Percentiles rank a stretch among this genome's conserved stretches.
Evolutionary conservation across 2,113 vertebrate species (phyloP).

Genomic region (Mixornis gularis): DNA sequence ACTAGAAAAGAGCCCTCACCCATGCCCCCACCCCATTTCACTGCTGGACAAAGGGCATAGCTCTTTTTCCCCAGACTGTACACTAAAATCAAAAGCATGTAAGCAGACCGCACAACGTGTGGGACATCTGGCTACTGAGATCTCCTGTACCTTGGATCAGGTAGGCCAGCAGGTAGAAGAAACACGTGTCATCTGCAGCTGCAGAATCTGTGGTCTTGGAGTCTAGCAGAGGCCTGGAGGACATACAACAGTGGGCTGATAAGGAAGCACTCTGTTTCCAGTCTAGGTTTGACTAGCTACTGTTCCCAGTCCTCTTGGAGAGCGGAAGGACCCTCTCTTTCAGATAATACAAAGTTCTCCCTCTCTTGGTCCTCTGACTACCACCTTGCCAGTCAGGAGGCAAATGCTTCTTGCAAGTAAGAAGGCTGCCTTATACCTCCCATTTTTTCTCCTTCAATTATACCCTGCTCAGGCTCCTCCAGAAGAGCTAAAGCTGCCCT

Average conservation of each 20-base stretch:
- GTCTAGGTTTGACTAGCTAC: background rate
- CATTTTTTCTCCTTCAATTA: background rate
- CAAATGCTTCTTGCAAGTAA: background rate
- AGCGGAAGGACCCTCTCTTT: background rate
- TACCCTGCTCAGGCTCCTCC: background rate
- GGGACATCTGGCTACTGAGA: background rate
- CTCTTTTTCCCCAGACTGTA: background rate
- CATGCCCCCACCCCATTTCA: background rate
- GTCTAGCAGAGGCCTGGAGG: constrained; percentile 49
- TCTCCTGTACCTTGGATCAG: constrained; percentile 75
- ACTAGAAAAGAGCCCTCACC: background rate
- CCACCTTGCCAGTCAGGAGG: background rate
- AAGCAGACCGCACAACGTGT: background rate
- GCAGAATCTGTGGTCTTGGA: constrained; percentile 62
- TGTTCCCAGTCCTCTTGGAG: background rate
- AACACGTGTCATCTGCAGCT: constrained; percentile 29
- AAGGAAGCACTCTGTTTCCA: background rate
- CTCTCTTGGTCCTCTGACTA: background rate
- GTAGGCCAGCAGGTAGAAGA: constrained; percentile 83
- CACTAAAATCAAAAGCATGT: background rate
- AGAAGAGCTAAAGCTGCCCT: background rate
- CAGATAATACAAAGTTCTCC: background rate
- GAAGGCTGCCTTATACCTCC: background rate
- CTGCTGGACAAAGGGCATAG: background rate
- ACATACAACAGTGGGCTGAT: background rate